Conservation (phyloP, 2,797 vertebrate species). For the Eurystomus glaucurus region DNA sequence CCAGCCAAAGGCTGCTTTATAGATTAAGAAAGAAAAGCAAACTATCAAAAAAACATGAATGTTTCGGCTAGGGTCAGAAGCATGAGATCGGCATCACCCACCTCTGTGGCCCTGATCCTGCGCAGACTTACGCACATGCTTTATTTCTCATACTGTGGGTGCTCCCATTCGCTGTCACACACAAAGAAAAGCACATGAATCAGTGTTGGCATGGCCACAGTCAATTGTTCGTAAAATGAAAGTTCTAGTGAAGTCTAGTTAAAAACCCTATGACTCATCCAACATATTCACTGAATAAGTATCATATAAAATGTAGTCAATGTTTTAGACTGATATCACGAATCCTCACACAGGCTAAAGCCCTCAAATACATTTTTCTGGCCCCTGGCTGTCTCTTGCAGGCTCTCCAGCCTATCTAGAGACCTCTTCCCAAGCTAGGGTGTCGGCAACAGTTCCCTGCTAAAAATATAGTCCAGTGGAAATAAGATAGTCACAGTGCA, state of each 20-base stretch:
- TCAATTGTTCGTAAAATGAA: constrained; percentile 1
- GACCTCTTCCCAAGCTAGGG: background rate
- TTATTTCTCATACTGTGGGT: background rate
- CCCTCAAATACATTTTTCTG: background rate
- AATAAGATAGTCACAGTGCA: background rate
- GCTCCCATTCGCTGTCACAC: accelerated
- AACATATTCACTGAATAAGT: constrained; percentile 15
- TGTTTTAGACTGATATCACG: background rate
- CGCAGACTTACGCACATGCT: accelerated
- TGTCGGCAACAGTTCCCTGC: background rate
- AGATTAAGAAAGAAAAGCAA: constrained; percentile 50
- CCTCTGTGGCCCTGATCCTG: background rate
- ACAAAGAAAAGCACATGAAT: background rate
- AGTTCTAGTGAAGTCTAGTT: background rate
- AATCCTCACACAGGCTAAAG: background rate
- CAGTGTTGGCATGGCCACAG: background rate
- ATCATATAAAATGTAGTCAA: background rate
- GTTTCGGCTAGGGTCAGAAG: background rate
- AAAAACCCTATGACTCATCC: background rate
- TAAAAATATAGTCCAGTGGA: background rate
- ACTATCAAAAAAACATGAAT: background rate
- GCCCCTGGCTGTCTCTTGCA: background rate
- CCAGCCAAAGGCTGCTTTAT: constrained; percentile 56
- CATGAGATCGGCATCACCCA: background rate
- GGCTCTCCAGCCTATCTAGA: background rate